Evolutionary conservation across 2,888 invertebrate species (phyloP).

Genomic region (Drosophila flavopinicola): DNA sequence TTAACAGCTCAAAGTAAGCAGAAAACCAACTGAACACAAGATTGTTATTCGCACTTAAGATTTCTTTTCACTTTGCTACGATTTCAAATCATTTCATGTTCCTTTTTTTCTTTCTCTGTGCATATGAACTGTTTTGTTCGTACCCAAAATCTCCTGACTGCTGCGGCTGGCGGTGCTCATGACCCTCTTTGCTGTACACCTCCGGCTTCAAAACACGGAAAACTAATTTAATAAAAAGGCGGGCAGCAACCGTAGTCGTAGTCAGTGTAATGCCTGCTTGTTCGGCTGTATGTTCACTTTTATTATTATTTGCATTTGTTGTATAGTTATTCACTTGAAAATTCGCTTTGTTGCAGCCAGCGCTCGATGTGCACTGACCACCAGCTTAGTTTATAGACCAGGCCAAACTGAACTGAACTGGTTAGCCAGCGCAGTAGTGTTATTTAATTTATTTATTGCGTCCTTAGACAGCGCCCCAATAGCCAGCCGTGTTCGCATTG

Average conservation of each 20-base stretch:
- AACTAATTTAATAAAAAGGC: slow-evolving; percentile 47
- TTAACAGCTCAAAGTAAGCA: too few relatives aligned
- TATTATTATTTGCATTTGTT: neutral
- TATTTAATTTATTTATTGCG: slow-evolving; percentile 71
- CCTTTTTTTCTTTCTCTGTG: too few relatives aligned
- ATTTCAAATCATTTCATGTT: too few relatives aligned
- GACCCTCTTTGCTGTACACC: slow-evolving; percentile 2
- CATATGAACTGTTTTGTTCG: slow-evolving; percentile 28
- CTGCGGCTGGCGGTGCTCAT: slow-evolving; percentile 62
- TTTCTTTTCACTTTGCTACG: too few relatives aligned
- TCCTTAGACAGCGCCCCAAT: neutral
- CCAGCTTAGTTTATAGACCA: slow-evolving; percentile 59
- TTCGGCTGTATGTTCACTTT: too few relatives aligned
- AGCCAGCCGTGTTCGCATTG: too few relatives aligned
- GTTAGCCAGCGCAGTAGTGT: slow-evolving; percentile 29
- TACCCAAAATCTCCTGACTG: slow-evolving; percentile 65
- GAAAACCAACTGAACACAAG: too few relatives aligned
- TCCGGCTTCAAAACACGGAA: slow-evolving; percentile 34
- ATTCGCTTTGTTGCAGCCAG: slow-evolving; percentile 31
- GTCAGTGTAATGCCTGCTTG: neutral
- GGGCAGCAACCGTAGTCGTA: too few relatives aligned
- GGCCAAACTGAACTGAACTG: slow-evolving; percentile 50
- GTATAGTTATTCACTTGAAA: slow-evolving; percentile 39
- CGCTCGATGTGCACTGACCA: slow-evolving; percentile 43
- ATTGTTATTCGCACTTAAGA: too few relatives aligned